These are phyloP conservation scores for Macrocentrus cingulum DNA, from an alignment of 1,140 invertebrate species.

Conservation along the genomic window DNA sequence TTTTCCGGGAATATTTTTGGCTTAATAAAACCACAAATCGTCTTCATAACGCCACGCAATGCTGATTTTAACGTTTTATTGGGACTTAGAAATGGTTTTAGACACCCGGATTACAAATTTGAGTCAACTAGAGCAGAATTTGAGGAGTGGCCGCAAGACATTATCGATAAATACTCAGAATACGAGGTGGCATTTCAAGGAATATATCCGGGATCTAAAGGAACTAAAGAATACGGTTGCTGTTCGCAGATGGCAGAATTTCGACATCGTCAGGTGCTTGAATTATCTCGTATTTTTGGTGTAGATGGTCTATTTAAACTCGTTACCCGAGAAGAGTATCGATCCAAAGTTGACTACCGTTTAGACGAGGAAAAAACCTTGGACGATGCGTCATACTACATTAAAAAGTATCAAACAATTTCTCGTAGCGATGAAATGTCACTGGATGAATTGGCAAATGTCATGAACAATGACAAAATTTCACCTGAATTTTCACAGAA, in stretches of 20 bases:
- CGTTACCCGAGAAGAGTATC: conserved; percentile 45
- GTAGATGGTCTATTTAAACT: conserved; percentile 44
- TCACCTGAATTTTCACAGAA: no score
- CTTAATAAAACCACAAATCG: conserved; percentile 75
- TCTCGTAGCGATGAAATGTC: no score
- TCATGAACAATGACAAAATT: no score
- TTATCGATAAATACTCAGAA: conserved; percentile 66
- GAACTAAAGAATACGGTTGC: conserved; percentile 64
- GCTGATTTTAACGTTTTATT: conserved; percentile 87
- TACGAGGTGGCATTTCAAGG: no score
- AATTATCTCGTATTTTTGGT: conserved; percentile 31
- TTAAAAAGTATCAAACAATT: no score
- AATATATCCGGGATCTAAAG: conserved; percentile 67
- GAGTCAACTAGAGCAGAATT: conserved; percentile 84
- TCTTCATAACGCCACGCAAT: conserved; percentile 88
- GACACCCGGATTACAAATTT: no score
- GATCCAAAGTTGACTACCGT: no score
- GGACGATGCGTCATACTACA: no score
- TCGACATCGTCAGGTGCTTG: conserved; percentile 47
- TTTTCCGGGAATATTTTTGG: conserved; percentile 79
- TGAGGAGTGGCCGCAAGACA: conserved; percentile 72
- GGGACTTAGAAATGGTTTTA: conserved; percentile 97
- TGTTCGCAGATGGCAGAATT: conserved; percentile 81
- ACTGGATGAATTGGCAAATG: no score
- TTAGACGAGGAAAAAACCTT: no score